Evolutionary conservation across 2,113 vertebrate genomes (phyloP), one percentile per base, ranked within the genome.

Genomic region (Nesogale talazaci): DNA sequence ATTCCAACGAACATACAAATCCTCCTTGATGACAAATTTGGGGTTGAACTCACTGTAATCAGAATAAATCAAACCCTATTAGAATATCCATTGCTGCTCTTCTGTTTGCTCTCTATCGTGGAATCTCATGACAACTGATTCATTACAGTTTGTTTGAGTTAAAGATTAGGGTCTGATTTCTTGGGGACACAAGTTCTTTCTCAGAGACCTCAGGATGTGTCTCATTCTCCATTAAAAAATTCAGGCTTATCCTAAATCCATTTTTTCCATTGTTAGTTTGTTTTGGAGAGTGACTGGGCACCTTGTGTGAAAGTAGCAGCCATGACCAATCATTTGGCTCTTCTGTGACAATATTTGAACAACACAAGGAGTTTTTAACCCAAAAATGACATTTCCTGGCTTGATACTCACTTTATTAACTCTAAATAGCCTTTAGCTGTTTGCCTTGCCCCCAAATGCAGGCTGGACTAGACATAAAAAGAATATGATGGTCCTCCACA

Each of bases 61-160:
- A 10, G 17, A 56, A 67, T 38, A 93, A 22, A 6, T 93, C 25
- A 72, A 29, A 34, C 63, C 31, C 88, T 83, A 23, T n/a, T 72
- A 76, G 76, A 82, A 77, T 19, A 86, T n/a, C 38, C 6, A 63
- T 9, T 19, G 34, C 29, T 22, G 22, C 19, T 76, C 0, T 59
- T 67, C 4, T 65, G 0, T n/a, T 6, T 40, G n/a, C 15, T 81
- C 8, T 89, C 36, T 11, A 7, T 65, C 79, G 70, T 89, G 56
- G 2, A 52, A 69, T 90, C 90, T 94, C 85, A 77, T 93, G 59
- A 31, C 67, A 59, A 89, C 83, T 36, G 63, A 91, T 89, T 84
- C 11, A 57, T 40, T 31, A 8, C 46, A 29, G 34, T 79, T 77
- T 89, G 29, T 36, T 93, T 52, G 29, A 90, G 23, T 76, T 95